Percentiles rank a stretch among this genome's conserved stretches.
phyloP scores from a whole-genome alignment of 2,888 invertebrate genomes.

The Candidula unifasciata region DNA sequence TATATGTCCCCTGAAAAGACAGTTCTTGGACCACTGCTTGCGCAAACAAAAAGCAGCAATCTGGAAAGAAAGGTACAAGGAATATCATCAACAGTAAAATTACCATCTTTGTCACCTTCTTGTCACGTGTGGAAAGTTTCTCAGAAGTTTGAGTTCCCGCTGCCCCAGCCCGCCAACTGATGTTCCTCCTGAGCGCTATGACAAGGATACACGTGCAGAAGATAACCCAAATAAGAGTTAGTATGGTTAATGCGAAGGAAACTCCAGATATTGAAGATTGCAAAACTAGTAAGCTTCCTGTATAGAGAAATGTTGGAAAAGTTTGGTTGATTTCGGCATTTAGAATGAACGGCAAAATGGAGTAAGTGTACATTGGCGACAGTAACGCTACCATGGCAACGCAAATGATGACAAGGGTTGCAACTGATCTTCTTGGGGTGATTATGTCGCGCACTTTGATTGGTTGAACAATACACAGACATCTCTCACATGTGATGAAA shows the following conservation, averaged over 20 bases:
- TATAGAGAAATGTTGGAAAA: neutral
- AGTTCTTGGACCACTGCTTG: neutral
- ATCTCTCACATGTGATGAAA: neutral
- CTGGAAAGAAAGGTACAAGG: neutral
- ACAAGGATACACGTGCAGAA: neutral
- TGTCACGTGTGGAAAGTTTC: neutral
- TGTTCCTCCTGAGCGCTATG: neutral
- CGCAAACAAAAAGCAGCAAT: neutral
- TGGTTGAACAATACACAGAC: slow-evolving; percentile 6
- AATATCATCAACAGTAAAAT: neutral
- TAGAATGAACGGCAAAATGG: neutral
- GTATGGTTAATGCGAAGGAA: neutral
- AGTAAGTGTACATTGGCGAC: neutral
- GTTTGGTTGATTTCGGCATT: neutral
- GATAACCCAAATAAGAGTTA: neutral
- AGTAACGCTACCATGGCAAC: neutral
- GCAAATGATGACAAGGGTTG: neutral
- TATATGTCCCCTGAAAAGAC: neutral
- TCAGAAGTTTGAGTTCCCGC: no score
- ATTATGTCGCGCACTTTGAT: slow-evolving; percentile 4
- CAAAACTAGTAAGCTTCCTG: neutral
- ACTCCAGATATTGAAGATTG: neutral
- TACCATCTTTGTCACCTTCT: neutral
- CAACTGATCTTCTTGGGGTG: neutral
- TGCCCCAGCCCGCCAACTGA: neutral